Evolutionary conservation across 2,888 invertebrate genomes (phyloP).

Genomic region (Phengaris arion): DNA sequence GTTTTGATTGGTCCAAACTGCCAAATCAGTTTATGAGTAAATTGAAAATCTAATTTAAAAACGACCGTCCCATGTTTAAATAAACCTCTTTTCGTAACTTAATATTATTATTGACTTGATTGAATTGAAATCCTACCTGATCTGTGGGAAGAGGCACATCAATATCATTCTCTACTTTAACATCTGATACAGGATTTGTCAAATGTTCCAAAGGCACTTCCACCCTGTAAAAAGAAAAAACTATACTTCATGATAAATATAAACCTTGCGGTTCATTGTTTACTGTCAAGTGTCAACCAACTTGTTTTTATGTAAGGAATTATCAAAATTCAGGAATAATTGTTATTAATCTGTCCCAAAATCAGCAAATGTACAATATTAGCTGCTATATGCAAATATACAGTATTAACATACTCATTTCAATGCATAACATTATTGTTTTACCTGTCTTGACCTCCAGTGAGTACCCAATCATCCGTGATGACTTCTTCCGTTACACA

Average conservation of each 20-base stretch:
- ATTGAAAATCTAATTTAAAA: too few species aligned
- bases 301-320: too few species aligned
- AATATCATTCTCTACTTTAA: slow-evolving; percentile 82
- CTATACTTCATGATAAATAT: neutral
- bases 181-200: slow-evolving; percentile 64
- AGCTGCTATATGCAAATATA: too few species aligned
- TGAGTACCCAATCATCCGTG: slow-evolving; percentile 88
- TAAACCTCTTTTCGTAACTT: too few species aligned
- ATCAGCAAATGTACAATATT: neutral
- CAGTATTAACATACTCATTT: neutral
- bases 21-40: too few species aligned
- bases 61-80: too few species aligned
- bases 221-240: slow-evolving; percentile 72
- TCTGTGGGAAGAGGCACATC: slow-evolving; percentile 90
- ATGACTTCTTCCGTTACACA: slow-evolving; percentile 89
- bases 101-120: too few species aligned
- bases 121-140: slow-evolving; percentile 79
- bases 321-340: too few species aligned
- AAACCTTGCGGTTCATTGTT: too few species aligned
- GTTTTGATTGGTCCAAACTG: too few species aligned
- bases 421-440: neutral
- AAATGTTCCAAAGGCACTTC: slow-evolving; percentile 84
- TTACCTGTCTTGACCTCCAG: slow-evolving; percentile 86
- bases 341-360: neutral
- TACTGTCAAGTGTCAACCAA: too few species aligned